Evolutionary conservation across 2,797 vertebrate species (phyloP).

Genomic region (Molothrus aeneus): DNA sequence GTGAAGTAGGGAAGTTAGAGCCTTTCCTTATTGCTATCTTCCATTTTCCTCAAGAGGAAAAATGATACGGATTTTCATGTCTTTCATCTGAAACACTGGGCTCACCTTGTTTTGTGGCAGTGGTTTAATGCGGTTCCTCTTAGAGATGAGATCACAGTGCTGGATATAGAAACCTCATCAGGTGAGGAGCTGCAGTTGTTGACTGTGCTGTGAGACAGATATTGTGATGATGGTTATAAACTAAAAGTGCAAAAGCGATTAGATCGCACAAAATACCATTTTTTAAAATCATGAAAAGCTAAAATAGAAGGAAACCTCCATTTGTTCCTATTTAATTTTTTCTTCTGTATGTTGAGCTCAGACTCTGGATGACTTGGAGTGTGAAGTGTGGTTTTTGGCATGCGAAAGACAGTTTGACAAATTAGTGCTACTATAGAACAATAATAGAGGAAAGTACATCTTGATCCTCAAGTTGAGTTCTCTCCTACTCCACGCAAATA

Average conservation of each 20-base stretch:
- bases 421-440: not conserved
- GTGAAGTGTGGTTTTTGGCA: not conserved
- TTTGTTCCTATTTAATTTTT: not conserved
- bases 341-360: not conserved
- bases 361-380: not conserved
- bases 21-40: not conserved
- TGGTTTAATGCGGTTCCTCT: not conserved
- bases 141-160: not conserved
- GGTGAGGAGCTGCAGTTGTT: not conserved
- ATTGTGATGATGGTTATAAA: not conserved
- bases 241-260: not conserved
- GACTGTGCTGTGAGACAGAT: not conserved
- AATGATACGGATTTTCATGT: not conserved
- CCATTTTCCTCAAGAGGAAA: not conserved
- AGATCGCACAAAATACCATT: not conserved
- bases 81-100: not conserved
- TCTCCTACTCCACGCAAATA: not conserved
- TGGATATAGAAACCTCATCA: not conserved
- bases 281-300: not conserved
- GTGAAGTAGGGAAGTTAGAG: not conserved
- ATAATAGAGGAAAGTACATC: not conserved
- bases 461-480: not conserved
- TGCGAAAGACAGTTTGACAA: not conserved
- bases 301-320: not conserved
- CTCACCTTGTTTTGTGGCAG: not conserved